phyloP scores from a whole-genome alignment of 2,113 vertebrate species.

The Aegypius monachus region DNA sequence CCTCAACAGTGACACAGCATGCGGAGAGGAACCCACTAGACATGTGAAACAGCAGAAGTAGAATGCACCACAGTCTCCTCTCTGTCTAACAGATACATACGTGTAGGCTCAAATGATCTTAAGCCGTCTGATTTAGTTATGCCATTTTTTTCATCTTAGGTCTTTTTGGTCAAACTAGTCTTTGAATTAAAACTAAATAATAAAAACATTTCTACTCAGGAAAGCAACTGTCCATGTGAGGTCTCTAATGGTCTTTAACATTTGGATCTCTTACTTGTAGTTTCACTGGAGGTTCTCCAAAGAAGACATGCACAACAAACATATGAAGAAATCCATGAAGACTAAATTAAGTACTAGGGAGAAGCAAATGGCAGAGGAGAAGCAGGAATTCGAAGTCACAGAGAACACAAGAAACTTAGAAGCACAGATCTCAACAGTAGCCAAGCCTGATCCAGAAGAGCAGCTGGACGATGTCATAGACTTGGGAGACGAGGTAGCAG shows the following conservation, averaged over 20 bases:
- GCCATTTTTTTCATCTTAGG: neutral
- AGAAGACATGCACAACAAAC: slow-evolving; percentile 65
- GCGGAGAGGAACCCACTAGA: neutral
- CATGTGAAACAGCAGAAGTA: neutral
- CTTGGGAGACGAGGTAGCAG: neutral
- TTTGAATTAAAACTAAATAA: neutral
- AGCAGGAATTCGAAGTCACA: slow-evolving; percentile 45
- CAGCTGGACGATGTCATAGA: slow-evolving; percentile 18
- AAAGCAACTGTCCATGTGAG: neutral
- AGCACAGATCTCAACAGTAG: slow-evolving; percentile 33
- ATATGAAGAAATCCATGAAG: slow-evolving; percentile 68
- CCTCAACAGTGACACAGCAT: neutral
- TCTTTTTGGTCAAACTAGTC: neutral
- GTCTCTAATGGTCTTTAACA: neutral
- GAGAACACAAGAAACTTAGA: slow-evolving; percentile 66
- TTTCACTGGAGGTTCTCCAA: slow-evolving; percentile 81
- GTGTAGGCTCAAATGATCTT: neutral
- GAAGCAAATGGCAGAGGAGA: slow-evolving; percentile 56
- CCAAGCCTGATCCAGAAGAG: neutral
- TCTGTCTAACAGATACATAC: fast-evolving
- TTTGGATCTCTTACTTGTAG: slow-evolving; percentile 43
- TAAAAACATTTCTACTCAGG: neutral
- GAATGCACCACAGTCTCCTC: neutral
- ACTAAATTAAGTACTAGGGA: slow-evolving; percentile 49
- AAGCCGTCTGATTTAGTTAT: neutral